Evolutionary conservation across 2,113 vertebrate genomes (phyloP).

Genomic region (Thermophis baileyi): DNA sequence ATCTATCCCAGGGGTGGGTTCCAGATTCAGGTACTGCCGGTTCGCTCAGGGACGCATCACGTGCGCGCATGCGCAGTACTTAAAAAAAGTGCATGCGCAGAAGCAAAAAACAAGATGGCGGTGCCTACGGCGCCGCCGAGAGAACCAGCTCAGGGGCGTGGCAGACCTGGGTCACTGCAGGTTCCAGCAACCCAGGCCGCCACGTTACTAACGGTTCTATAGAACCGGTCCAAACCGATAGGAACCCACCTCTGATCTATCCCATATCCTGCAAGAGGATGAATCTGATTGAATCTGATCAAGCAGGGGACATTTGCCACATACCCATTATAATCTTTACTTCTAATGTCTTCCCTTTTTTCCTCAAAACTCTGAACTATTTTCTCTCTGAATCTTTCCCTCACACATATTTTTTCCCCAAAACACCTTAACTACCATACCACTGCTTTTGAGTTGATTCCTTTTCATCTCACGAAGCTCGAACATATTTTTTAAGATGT

Average conservation of each 20-base stretch:
- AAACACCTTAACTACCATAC: background rate
- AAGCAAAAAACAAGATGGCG: no score
- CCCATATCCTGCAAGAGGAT: background rate
- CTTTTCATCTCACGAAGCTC: background rate
- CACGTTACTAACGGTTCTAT: no score
- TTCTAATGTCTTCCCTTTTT: background rate
- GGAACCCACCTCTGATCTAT: no score
- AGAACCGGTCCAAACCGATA: no score
- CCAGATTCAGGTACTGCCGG: no score
- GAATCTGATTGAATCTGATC: background rate
- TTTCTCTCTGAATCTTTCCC: background rate
- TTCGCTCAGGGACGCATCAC: no score
- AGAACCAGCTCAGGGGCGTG: no score
- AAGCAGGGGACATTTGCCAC: background rate
- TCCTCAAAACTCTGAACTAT: background rate
- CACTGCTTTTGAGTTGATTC: background rate
- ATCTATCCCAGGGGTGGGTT: background rate
- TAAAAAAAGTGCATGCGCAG: no score
- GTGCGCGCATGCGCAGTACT: no score
- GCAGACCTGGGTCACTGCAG: no score
- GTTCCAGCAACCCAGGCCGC: no score
- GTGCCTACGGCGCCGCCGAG: no score
- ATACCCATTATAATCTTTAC: background rate
- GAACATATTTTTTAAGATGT: conserved; percentile 26
- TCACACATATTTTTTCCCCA: background rate